Evolutionary conservation across 2,797 vertebrate genomes (phyloP).

Genomic region (Enteromius mattozi): DNA sequence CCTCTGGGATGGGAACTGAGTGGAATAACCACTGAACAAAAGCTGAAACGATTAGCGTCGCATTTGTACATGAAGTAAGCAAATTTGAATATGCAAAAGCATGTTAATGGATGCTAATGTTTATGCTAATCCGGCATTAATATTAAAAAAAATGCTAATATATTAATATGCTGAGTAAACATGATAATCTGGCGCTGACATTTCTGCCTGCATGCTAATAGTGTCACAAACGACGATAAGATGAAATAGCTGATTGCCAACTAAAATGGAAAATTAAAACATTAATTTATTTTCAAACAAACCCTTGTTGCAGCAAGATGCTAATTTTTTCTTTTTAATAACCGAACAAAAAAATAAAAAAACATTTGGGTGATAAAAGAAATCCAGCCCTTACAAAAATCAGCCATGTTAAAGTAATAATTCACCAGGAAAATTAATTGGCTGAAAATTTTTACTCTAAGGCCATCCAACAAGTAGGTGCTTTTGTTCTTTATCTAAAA

Average conservation of each 20-base stretch:
- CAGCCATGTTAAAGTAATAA: not conserved
- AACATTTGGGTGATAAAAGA: not conserved
- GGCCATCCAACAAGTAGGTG: not conserved
- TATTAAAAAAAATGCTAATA: conserved; percentile 50
- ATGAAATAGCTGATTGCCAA: conserved; percentile 38
- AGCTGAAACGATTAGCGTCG: conserved; percentile 45
- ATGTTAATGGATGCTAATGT: conserved; percentile 55
- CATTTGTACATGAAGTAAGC: conserved; percentile 50
- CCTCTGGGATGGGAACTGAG: conserved; percentile 32
- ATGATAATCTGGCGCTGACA: conserved; percentile 43
- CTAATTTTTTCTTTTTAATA: conserved; percentile 27
- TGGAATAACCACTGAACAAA: conserved; percentile 35
- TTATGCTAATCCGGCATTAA: conserved; percentile 53
- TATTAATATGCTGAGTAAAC: conserved; percentile 50
- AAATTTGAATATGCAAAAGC: conserved; percentile 48
- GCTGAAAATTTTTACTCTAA: not conserved
- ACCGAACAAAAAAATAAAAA: not conserved
- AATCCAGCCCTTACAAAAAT: not conserved
- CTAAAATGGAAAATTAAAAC: conserved; percentile 43
- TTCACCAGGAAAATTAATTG: not conserved
- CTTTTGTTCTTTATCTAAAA: not conserved
- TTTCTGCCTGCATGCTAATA: conserved; percentile 47
- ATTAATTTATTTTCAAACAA: conserved; percentile 27
- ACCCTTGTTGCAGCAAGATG: not conserved
- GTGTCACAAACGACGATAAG: conserved; percentile 31